phyloP scores from a whole-genome alignment of 2,113 vertebrate genomes.

The Oreochromis spilurus region DNA sequence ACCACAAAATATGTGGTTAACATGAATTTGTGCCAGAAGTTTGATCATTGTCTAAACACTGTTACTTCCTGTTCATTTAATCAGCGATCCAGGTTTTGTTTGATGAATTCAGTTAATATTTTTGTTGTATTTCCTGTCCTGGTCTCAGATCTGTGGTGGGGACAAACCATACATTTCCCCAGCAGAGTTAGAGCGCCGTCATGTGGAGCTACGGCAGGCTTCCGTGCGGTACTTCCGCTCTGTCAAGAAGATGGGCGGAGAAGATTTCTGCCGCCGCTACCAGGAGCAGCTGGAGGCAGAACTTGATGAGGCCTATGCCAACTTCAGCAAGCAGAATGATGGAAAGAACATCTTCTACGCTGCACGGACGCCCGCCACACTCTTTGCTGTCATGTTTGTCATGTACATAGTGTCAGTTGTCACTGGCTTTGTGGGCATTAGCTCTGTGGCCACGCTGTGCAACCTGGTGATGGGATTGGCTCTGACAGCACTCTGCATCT shows the following conservation, averaged over 20 bases:
- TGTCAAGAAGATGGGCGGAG: conserved; percentile 95
- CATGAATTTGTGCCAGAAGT: background rate
- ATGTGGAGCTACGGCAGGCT: conserved; percentile 74
- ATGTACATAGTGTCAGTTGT: conserved; percentile 90
- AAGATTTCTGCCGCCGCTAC: conserved; percentile 90
- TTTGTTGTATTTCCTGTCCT: background rate
- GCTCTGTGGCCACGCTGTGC: conserved; percentile 84
- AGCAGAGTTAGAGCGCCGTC: conserved; percentile 83
- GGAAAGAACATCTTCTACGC: conserved; percentile 97
- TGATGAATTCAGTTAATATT: background rate
- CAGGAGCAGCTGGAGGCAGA: conserved; percentile 90
- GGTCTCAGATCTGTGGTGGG: conserved; percentile 85
- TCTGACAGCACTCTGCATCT: conserved; percentile 84
- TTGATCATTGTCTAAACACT: background rate
- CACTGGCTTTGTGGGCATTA: conserved; percentile 89
- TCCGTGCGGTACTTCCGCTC: conserved; percentile 83
- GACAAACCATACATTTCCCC: conserved; percentile 92
- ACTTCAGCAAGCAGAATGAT: conserved; percentile 93
- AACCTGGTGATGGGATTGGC: conserved; percentile 89
- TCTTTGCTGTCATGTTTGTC: conserved; percentile 90
- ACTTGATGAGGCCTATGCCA: conserved; percentile 86
- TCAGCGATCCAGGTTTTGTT: background rate
- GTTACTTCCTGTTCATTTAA: background rate
- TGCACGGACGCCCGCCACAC: conserved; percentile 89
- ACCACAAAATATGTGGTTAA: background rate